Conservation (phyloP, 2,797 vertebrate genomes). For the Clarias platycephalus region DNA sequence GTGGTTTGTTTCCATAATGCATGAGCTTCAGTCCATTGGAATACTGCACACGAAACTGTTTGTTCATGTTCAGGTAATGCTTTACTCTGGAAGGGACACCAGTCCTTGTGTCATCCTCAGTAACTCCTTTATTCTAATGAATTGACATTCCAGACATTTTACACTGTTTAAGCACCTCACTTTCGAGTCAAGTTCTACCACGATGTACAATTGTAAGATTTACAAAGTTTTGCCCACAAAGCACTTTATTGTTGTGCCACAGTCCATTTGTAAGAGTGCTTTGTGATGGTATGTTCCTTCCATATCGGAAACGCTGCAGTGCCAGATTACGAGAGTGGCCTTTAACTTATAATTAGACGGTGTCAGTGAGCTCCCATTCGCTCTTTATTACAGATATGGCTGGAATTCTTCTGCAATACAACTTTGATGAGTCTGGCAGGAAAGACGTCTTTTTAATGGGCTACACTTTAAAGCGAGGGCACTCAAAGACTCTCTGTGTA, state of each 20-base stretch:
- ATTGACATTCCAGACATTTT: slow-evolving; percentile 26
- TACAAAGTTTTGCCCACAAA: slow-evolving; percentile 21
- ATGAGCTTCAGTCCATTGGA: background rate
- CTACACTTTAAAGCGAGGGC: slow-evolving; percentile 17
- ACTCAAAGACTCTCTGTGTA: slow-evolving; percentile 13
- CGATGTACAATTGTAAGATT: slow-evolving; percentile 9
- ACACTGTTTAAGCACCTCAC: slow-evolving; percentile 10
- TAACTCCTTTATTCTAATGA: background rate
- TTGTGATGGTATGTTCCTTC: slow-evolving; percentile 26
- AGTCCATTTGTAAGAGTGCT: slow-evolving; percentile 26
- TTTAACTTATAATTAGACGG: slow-evolving; percentile 50
- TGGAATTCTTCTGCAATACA: slow-evolving; percentile 8
- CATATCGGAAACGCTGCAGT: slow-evolving; percentile 16
- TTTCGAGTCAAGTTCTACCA: background rate
- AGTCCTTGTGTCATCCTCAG: background rate
- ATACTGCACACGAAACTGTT: background rate
- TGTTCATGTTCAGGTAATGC: background rate
- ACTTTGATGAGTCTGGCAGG: slow-evolving; percentile 30
- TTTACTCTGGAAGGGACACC: background rate
- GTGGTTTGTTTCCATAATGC: background rate
- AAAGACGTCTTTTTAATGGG: slow-evolving; percentile 17
- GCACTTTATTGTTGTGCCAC: slow-evolving; percentile 32
- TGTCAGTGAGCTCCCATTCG: slow-evolving; percentile 29
- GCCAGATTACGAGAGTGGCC: slow-evolving; percentile 32
- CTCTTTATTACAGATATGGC: slow-evolving; percentile 32